A percentile compares a stretch with the other conserved stretches of the same genome.
Evolutionary conservation across 2,888 invertebrate species (phyloP).

Genomic region (Gordius sp.): DNA sequence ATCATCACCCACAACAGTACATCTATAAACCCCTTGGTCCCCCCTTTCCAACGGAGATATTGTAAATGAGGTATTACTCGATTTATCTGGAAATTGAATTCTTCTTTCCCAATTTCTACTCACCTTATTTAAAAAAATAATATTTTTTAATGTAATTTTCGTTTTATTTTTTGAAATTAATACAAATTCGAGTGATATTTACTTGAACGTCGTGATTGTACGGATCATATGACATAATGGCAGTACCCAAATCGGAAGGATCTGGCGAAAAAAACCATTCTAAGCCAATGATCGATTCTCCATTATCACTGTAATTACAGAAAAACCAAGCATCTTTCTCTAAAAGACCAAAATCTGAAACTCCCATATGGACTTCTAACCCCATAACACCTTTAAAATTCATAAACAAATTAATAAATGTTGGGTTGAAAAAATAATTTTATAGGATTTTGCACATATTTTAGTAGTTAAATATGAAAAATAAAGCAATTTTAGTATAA

Average conservation of each 20-base stretch:
- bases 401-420: background rate
- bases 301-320: background rate
- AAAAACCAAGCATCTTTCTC: slow-evolving; percentile 7
- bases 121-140: background rate
- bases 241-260: background rate
- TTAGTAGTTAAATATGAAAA: too few relatives aligned
- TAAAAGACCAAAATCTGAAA: background rate
- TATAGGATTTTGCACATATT: too few relatives aligned
- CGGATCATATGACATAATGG: slow-evolving; percentile 11
- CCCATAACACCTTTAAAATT: background rate
- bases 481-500: too few relatives aligned
- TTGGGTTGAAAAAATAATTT: too few relatives aligned
- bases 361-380: slow-evolving; percentile 1
- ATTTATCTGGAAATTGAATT: background rate
- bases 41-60: background rate
- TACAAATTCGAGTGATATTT: background rate
- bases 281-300: background rate
- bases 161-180: background rate
- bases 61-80: background rate
- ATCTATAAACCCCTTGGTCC: background rate
- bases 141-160: background rate
- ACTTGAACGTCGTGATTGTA: background rate
- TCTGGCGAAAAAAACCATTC: slow-evolving; percentile 13
- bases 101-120: background rate
- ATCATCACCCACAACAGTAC: slow-evolving; percentile 6